A percentile compares a stretch with the other conserved stretches of the same genome.
Conservation (phyloP, 2,888 invertebrate species). For the Phoenoteleia sp. region DNA sequence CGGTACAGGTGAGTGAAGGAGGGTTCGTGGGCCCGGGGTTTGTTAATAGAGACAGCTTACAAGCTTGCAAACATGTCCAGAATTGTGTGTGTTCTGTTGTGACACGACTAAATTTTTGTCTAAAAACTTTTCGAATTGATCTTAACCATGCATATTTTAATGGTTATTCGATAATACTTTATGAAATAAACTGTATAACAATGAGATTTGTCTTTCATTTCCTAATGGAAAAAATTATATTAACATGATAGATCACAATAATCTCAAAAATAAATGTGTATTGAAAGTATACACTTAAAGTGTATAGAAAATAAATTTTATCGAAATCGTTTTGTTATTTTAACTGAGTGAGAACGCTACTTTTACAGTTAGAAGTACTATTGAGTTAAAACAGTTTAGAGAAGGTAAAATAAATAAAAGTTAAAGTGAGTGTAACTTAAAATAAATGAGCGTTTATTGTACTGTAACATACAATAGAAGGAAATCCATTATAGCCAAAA, state of each 20-base stretch:
- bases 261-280: conserved; percentile 1
- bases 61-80: too few relatives aligned
- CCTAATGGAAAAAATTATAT: too few relatives aligned
- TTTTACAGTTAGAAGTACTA: conserved; percentile 25
- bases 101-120: too few relatives aligned
- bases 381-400: conserved; percentile 29
- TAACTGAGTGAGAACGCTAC: conserved; percentile 25
- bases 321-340: conserved; percentile 29
- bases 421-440: conserved; percentile 17
- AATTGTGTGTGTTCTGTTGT: too few relatives aligned
- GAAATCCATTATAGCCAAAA: background rate
- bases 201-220: too few relatives aligned
- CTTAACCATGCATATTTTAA: too few relatives aligned
- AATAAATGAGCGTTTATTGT: conserved; percentile 16
- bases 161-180: too few relatives aligned
- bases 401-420: conserved; percentile 31
- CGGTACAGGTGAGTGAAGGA: too few relatives aligned
- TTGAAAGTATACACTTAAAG: background rate
- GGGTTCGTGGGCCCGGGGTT: too few relatives aligned
- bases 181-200: too few relatives aligned
- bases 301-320: conserved; percentile 16
- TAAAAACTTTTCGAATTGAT: too few relatives aligned
- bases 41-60: too few relatives aligned
- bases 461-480: background rate
- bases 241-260: conserved; percentile 3